Conservation (phyloP, 2,113 vertebrate genomes). For the Phaethornis superciliosus region DNA sequence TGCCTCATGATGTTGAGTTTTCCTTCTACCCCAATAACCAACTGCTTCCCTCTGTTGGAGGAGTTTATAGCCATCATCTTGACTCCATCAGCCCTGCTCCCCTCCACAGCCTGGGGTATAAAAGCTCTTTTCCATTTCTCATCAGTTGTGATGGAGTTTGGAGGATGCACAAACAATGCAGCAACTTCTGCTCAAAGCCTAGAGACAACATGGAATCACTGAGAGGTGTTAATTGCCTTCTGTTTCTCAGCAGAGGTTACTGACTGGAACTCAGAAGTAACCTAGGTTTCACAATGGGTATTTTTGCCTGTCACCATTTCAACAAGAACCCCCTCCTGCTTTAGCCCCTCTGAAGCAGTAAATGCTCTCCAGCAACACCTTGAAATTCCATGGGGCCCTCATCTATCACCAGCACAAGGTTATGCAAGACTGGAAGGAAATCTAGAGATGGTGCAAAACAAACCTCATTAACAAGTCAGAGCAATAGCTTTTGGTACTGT, state of each 20-base stretch:
- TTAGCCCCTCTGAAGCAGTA: background rate
- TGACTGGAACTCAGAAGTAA: background rate
- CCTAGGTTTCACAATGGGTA: fast-evolving
- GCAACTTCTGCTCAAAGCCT: background rate
- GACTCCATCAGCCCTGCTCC: background rate
- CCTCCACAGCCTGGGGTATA: fast-evolving
- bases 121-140: background rate
- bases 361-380: background rate
- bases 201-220: background rate
- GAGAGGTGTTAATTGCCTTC: background rate
- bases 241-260: background rate
- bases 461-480: background rate
- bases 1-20: background rate
- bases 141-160: background rate
- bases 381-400: background rate
- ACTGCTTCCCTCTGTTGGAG: background rate
- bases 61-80: background rate
- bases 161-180: fast-evolving
- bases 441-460: background rate
- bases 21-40: background rate
- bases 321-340: background rate
- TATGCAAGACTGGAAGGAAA: background rate
- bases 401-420: background rate
- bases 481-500: background rate
- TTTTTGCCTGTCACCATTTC: background rate